Percentiles rank a stretch among this genome's conserved stretches.
Conservation (phyloP, 2,797 vertebrate genomes). For the Liparis tanakae region DNA sequence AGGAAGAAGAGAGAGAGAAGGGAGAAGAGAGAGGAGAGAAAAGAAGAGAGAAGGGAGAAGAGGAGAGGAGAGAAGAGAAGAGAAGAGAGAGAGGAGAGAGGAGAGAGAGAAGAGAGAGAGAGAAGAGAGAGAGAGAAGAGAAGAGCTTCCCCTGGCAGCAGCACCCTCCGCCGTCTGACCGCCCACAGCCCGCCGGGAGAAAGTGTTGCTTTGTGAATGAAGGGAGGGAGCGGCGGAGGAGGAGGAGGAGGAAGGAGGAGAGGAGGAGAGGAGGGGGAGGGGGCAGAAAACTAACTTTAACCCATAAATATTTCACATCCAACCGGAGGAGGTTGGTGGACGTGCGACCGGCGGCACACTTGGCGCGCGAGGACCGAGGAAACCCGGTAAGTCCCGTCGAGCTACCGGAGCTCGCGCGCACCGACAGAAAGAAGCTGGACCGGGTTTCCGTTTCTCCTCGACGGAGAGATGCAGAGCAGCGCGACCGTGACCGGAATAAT, state of each 20-base stretch:
- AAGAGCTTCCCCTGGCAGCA: conserved; percentile 56
- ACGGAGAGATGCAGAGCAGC: conserved; percentile 66
- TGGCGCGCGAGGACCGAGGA: conserved; percentile 14
- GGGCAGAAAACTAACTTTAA: conserved; percentile 66
- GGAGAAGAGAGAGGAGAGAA: background rate
- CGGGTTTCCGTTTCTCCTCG: conserved; percentile 9
- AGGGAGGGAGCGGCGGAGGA: conserved; percentile 77
- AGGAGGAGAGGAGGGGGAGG: too few species aligned
- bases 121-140: conserved; percentile 7
- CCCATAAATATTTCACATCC: background rate
- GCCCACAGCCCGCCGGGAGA: conserved; percentile 76
- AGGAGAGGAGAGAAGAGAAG: too few species aligned
- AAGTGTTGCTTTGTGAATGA: conserved; percentile 83
- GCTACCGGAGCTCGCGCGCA: conserved; percentile 23
- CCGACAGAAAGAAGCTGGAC: conserved; percentile 56
- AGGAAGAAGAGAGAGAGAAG: too few species aligned
- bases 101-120: background rate
- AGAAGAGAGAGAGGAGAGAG: conserved; percentile 13
- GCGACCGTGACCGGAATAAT: conserved; percentile 78
- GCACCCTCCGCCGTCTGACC: conserved; percentile 68
- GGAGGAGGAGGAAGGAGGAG: too few species aligned
- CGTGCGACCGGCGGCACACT: conserved; percentile 19
- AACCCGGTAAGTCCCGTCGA: conserved; percentile 60
- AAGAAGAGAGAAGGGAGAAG: conserved; percentile 15
- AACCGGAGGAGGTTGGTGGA: conserved; percentile 13